Percentiles rank a stretch among this genome's conserved stretches.
Conservation (phyloP, 2,797 vertebrate species). For the Melanotaenia pygmaea region DNA sequence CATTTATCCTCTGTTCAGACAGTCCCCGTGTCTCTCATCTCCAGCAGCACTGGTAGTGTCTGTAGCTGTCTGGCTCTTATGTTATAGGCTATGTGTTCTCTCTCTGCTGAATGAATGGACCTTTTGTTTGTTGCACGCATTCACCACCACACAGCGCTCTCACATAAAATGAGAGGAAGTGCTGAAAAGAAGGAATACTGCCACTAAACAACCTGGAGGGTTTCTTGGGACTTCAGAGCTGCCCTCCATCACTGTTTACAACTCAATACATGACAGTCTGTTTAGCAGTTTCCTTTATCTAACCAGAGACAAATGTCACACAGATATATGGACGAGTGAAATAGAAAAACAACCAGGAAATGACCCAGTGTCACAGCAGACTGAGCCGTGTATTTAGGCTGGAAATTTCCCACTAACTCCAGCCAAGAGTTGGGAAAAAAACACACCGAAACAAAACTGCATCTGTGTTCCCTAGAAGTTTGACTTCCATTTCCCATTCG, state of each 20-base stretch:
- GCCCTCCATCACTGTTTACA: not conserved
- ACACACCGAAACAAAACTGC: too few relatives aligned
- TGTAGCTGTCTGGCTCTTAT: conserved; percentile 25
- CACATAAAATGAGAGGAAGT: conserved; percentile 17
- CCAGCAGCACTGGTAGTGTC: conserved; percentile 21
- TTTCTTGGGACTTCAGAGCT: not conserved
- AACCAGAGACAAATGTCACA: not conserved
- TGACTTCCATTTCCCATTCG: too few relatives aligned
- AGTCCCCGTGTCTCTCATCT: conserved; percentile 5
- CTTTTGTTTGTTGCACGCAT: conserved; percentile 51
- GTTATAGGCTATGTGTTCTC: conserved; percentile 22
- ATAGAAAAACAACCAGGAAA: conserved; percentile 18
- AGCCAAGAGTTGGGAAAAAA: not conserved
- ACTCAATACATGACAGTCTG: not conserved
- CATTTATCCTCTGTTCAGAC: not conserved
- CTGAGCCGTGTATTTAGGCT: not conserved
- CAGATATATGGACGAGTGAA: conserved; percentile 5
- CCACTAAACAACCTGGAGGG: not conserved
- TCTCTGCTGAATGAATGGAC: conserved; percentile 36
- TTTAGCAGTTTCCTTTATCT: conserved; percentile 3
- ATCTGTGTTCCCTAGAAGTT: too few relatives aligned
- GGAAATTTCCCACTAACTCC: conserved; percentile 6
- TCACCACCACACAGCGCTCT: conserved; percentile 20
- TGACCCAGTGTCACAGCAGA: conserved; percentile 1
- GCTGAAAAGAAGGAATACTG: conserved; percentile 8